Evolutionary conservation across 2,888 invertebrate genomes (phyloP), one percentile per base, ranked within the genome.

Genomic region (Icerya purchasi): DNA sequence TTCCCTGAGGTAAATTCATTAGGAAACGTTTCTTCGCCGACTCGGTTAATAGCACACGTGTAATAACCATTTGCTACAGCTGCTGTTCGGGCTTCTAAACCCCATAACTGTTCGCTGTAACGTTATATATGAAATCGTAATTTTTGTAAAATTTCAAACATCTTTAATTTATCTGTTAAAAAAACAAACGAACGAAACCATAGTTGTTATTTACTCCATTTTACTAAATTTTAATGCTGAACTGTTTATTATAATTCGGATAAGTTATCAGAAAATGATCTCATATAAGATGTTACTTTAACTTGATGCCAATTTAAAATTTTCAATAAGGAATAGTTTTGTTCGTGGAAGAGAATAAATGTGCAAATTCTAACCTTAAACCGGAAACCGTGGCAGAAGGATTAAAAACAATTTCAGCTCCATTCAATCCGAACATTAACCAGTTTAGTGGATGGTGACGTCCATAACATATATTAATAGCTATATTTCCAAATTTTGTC

Each of bases 371-470:
- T 71, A 68, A 86, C 85, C 65, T 79, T 14, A 81, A 69, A 18
- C 70, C 74, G 23, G 77, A 78, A 18, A 80, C 76, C 36, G 98
- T 97, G 1, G 97, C 98, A 8, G 92, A 88, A 1, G 98, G 98
- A 74, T 98, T 98, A 72, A 98, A 98, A 0, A 98, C 96, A 52
- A 98, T 89, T 76, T 98, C 96, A 0, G 98, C 97, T 1, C 94
- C 93, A 71, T 97, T 97, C 2, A 97, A 68, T 0, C 87, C 93
- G 72, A 91, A 97, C 86, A 92, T 91, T 72, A 94, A 76, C 98
- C 98, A 98, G 70, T 97, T 97, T 65, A 89, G 80, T 0, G 96
- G 94, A 73, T 97, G 96, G 72, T 98, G 97, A 1, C 98, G 81
- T 0, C 97, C 98, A 70, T 92, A 98, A 71, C 98, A 98, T 66